Percentiles rank a stretch among this genome's conserved stretches.
Conservation (phyloP, 2,113 vertebrate genomes). For the Alligator sinensis region DNA sequence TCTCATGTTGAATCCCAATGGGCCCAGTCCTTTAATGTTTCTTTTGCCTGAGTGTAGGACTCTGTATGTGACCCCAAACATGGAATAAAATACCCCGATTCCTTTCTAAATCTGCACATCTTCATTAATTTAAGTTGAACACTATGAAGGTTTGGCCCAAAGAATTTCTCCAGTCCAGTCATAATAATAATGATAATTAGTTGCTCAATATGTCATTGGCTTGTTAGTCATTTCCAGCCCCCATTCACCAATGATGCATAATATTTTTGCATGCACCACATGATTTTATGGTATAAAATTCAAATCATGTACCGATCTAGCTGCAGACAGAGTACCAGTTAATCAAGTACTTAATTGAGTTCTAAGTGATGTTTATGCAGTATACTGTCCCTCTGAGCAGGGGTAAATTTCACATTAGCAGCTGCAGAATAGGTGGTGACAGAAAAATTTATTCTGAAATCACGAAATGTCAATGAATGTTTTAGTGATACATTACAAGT, state of each 20-base stretch:
- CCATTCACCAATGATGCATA: neutral
- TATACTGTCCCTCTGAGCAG: neutral
- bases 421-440: neutral
- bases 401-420: slow-evolving; percentile 21
- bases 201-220: slow-evolving; percentile 59
- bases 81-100: neutral
- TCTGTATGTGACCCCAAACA: neutral
- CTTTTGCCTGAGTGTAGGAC: neutral
- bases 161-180: neutral
- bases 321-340: neutral
- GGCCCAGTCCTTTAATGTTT: neutral
- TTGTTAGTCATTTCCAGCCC: neutral
- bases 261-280: slow-evolving; percentile 3
- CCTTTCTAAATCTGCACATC: neutral
- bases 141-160: neutral
- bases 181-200: neutral
- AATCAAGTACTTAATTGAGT: neutral
- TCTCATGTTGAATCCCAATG: neutral
- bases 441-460: neutral
- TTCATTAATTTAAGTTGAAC: slow-evolving; percentile 24
- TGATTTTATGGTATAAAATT: slow-evolving; percentile 1
- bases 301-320: neutral
- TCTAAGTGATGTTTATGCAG: neutral
- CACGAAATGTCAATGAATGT: neutral
- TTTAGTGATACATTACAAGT: neutral